Percentiles rank a stretch among this genome's conserved stretches.
Conservation (phyloP, 2,797 vertebrate species). For the Podargus strigoides region DNA sequence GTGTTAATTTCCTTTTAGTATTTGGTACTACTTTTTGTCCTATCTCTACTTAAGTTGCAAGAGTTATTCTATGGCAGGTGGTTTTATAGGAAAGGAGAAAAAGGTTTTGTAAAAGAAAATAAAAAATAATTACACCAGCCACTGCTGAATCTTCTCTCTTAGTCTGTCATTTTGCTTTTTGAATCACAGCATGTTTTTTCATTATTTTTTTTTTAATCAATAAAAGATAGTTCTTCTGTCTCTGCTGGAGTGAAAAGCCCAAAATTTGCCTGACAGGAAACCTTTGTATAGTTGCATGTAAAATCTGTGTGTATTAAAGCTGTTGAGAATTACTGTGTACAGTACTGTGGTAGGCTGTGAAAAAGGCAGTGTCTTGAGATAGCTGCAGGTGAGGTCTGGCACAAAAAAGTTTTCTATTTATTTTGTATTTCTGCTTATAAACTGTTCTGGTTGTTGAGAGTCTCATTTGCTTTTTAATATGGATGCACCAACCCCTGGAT, state of each 20-base stretch:
- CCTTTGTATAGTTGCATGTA: not conserved
- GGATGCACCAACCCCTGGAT: not conserved
- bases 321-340: not conserved
- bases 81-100: not conserved
- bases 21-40: no score
- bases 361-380: not conserved
- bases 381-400: slow-evolving; percentile 8
- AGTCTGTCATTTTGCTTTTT: not conserved
- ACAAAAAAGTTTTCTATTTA: not conserved
- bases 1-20: not conserved
- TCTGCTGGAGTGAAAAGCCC: not conserved
- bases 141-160: not conserved
- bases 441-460: not conserved
- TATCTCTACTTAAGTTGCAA: no score
- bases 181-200: not conserved
- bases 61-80: not conserved
- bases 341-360: not conserved
- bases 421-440: not conserved
- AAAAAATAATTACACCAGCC: not conserved
- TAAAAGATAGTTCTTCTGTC: not conserved
- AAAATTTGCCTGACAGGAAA: not conserved
- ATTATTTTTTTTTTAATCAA: not conserved
- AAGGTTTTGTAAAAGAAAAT: not conserved
- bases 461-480: not conserved
- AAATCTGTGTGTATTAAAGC: not conserved